Evolutionary conservation across 1,140 invertebrate species (phyloP).

Genomic region (Reticulitermes speratus): DNA sequence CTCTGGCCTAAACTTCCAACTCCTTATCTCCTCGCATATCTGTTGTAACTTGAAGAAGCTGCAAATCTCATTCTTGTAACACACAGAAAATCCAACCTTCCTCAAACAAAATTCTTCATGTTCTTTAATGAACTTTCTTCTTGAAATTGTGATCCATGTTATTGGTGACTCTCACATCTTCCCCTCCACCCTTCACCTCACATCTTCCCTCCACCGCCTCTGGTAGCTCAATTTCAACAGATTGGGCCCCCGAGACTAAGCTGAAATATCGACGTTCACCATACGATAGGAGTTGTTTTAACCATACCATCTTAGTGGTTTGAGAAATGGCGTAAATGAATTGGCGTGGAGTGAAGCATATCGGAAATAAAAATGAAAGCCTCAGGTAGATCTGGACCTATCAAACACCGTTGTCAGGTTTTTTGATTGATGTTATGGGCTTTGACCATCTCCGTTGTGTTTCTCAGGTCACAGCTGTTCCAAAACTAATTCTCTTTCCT

Average conservation of each 20-base stretch:
- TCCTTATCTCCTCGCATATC: too few relatives aligned
- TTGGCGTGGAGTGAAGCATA: background rate
- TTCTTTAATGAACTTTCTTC: slow-evolving; percentile 19
- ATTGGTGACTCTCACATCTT: background rate
- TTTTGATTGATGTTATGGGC: too few relatives aligned
- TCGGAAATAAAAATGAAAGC: background rate
- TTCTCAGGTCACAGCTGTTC: too few relatives aligned
- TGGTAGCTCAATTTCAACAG: background rate
- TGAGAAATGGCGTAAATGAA: background rate
- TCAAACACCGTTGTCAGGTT: background rate
- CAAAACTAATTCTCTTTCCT: too few relatives aligned
- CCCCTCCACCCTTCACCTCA: background rate
- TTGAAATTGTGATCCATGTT: slow-evolving; percentile 13
- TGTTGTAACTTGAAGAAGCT: background rate
- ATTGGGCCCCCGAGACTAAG: background rate
- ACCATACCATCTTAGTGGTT: background rate
- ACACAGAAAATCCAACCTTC: background rate
- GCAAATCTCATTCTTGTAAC: background rate
- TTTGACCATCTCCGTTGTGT: too few relatives aligned
- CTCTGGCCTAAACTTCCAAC: too few relatives aligned
- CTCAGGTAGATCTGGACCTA: background rate
- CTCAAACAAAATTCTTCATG: background rate
- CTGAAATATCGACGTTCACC: background rate
- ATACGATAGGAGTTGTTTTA: background rate
- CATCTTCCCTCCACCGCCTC: background rate